A percentile compares a stretch with the other conserved stretches of the same genome.
Evolutionary conservation across 2,113 vertebrate genomes (phyloP).

Genomic region (Peromyscus maniculatus): DNA sequence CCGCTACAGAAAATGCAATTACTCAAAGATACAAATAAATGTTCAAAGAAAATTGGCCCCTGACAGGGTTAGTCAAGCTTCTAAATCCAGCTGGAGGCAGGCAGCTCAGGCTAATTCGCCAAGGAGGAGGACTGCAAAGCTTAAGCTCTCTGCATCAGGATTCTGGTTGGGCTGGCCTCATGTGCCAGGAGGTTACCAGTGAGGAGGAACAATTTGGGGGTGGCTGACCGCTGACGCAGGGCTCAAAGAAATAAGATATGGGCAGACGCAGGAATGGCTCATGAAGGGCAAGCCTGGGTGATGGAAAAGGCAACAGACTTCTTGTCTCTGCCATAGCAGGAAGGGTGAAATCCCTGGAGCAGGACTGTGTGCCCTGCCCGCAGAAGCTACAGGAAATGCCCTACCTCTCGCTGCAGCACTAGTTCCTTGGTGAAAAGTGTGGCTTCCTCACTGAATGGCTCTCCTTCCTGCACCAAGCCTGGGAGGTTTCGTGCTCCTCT

Average conservation of each 20-base stretch:
- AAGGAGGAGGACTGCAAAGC: conserved; percentile 62
- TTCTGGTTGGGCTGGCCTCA: conserved; percentile 19
- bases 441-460: conserved; percentile 98
- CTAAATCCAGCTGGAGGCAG: conserved; percentile 81
- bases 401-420: conserved; percentile 97
- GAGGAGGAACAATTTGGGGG: neutral
- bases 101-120: conserved; percentile 72
- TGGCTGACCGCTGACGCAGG: neutral
- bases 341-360: neutral
- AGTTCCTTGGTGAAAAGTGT: conserved; percentile 97
- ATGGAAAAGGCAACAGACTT: neutral
- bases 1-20: conserved; percentile 83
- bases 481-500: conserved; percentile 94
- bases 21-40: conserved; percentile 86
- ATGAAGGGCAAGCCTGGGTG: neutral
- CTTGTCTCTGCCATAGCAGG: neutral
- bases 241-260: neutral
- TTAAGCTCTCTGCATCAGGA: conserved; percentile 2
- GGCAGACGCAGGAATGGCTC: neutral
- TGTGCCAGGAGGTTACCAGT: neutral
- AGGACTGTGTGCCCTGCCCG: neutral
- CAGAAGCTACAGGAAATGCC: conserved; percentile 34
- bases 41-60: conserved; percentile 86
- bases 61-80: conserved; percentile 86
- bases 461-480: conserved; percentile 92